A percentile compares a stretch with the other conserved stretches of the same genome.
phyloP scores from a whole-genome alignment of 2,888 invertebrate genomes.

The Metacarcinus magister region DNA sequence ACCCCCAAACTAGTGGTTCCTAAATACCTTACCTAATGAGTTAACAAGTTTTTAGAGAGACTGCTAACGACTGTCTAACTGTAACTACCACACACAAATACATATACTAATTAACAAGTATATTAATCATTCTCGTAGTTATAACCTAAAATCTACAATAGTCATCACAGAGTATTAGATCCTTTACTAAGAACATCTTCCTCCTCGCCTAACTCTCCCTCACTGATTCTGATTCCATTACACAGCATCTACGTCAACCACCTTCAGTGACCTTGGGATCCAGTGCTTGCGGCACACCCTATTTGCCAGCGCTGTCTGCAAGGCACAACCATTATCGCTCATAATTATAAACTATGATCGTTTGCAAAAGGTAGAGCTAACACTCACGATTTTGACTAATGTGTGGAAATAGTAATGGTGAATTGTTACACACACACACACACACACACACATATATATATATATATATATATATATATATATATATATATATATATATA shows the following conservation, averaged over 20 bases:
- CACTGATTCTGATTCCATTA: not conserved
- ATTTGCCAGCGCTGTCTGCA: too few species aligned
- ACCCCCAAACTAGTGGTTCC: too few species aligned
- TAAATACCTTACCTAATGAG: too few species aligned
- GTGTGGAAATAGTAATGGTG: not conserved
- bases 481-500: conserved; percentile 69
- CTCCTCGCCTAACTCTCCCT: not conserved
- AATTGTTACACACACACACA: not conserved
- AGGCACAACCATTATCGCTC: too few species aligned
- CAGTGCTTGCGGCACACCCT: too few species aligned
- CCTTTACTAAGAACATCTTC: not conserved
- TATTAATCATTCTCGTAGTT: not conserved
- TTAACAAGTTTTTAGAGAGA: too few species aligned
- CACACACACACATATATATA: conserved; percentile 65
- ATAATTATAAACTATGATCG: too few species aligned
- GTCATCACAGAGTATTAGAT: not conserved
- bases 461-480: not conserved
- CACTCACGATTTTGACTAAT: too few species aligned
- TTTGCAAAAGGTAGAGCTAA: too few species aligned
- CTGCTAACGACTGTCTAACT: too few species aligned
- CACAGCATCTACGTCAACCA: not conserved
- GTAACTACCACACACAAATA: too few species aligned
- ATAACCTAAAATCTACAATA: not conserved
- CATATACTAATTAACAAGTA: too few species aligned
- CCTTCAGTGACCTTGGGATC: not conserved